Evolutionary conservation across 2,113 vertebrate genomes (phyloP), one percentile per base, ranked within the genome.

Genomic region (Hippocampus abdominalis): DNA sequence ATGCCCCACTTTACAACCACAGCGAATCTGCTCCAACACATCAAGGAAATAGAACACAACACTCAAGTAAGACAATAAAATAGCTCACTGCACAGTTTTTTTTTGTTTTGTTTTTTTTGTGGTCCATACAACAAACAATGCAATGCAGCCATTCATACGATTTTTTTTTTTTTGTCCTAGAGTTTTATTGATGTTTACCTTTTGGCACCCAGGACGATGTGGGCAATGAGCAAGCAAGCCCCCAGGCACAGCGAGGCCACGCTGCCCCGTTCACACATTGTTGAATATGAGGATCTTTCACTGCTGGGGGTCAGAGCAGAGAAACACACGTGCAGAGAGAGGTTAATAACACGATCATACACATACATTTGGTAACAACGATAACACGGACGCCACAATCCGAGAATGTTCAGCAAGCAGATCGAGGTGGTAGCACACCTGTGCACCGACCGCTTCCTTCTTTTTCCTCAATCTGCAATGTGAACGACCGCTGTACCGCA

Each of bases 191-290:
- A 44, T 32, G 60, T 91, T 92, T 94, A 98, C 97, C 97, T 99
- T 96, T 94, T 95, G 77, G 91, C 95, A 81, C 89, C 89, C 72
- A 94, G 18, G 54, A 84, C 76, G 51, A 92, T 85, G 84, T 91
- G 91, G 76, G 93, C 83, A 53, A 93, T 84, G 69, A 98, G 90
- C 87, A 93, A 88, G 91, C 93, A 96, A 92, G 93, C 94, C 95
- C 95, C 95, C 75, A 97, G 90, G 87, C 75, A 93, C 76, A 94
- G 92, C 82, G 86, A 91, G 86, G 92, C 87, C 76, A 90, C 86
- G 78, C 84, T 83, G 81, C 92, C 88, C 90, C 84, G 93, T 93
- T 91, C 95, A 95, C 95, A 93, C 88, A 91, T 93, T 75, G 85
- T 84, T 91, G 91, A 89, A 85, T 84, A 90, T 89, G 89, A 93